Evolutionary conservation across 2,113 vertebrate species (phyloP), one percentile per base, ranked within the genome.

Genomic region (Nothocercus nigrocapillus): DNA sequence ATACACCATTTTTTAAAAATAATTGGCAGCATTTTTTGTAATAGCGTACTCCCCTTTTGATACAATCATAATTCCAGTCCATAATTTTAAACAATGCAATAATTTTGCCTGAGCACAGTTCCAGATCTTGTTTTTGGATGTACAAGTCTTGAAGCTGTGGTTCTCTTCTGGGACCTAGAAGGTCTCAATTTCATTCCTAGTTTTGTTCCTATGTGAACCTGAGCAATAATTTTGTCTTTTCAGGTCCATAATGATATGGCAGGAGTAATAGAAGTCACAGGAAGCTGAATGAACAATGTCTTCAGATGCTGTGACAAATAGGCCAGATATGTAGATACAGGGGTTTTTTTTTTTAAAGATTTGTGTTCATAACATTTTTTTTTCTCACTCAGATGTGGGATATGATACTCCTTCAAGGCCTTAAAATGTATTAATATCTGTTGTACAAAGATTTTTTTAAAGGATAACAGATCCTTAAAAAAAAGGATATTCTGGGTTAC

Each of bases 1-100:
- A 61, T 61, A 54, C 24, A 80, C 12, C 8, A 69, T 88, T 94
- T 93, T 61, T 58, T 84, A 19, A 27, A 27, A 51, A 11, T 51
- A 84, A 53, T 73, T 61, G 51, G 75, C 73, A 67, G 36, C 25
- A 9, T 44, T 89, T 95, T 69, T 80, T 91, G 9, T 90, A 94
- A 85, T 80, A 80, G 13, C 3, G 1, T 90, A 54, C 67, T 95
- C 90, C 90, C 64, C 81, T 95, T 94, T 93, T 82, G 22, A 81
- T 59, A 40, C 76, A 72, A n/a, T 85, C 68, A 54, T 70, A 78
- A 36, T 78, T 96, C 82, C 85, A 95, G 70, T 95, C 76, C 24
- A 25, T 82, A 84, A 82, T 74, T 91, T 68, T 68, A 88, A 89
- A 80, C 34, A 22, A 72, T 75, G 62, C 32, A 5, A 14, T 92